Evolutionary conservation across 2,797 vertebrate species (phyloP).

Genomic region (Enteromius fasciolatus): DNA sequence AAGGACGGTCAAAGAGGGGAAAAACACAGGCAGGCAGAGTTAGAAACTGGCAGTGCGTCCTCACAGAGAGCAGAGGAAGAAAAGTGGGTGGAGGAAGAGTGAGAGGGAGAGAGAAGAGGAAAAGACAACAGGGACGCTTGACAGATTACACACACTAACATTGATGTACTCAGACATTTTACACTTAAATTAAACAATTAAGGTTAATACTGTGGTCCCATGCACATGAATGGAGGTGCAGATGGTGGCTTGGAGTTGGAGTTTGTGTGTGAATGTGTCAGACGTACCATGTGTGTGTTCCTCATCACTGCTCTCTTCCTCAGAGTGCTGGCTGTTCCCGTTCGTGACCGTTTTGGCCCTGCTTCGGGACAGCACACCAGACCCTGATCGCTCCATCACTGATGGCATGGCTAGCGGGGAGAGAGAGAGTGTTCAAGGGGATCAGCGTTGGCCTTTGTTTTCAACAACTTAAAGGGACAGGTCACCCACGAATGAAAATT

Average conservation of each 20-base stretch:
- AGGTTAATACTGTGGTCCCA: conserved; percentile 3
- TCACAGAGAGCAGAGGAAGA: conserved; percentile 30
- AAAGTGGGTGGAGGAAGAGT: conserved; percentile 22
- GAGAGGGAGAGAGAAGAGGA: conserved; percentile 7
- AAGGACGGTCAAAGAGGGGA: conserved; percentile 47
- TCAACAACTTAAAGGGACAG: conserved; percentile 12
- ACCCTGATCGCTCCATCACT: conserved; percentile 90
- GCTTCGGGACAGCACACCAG: conserved; percentile 89
- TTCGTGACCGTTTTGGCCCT: conserved; percentile 87
- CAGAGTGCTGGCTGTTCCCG: conserved; percentile 85
- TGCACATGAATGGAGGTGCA: conserved; percentile 23
- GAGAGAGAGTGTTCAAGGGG: not conserved
- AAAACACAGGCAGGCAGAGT: conserved; percentile 41
- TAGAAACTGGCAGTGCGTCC: conserved; percentile 27
- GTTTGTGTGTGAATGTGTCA: conserved; percentile 24
- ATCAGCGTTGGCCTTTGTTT: conserved; percentile 8
- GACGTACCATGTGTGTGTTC: conserved; percentile 86
- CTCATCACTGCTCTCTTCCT: conserved; percentile 93
- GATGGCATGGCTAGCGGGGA: conserved; percentile 83
- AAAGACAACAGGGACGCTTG: conserved; percentile 46
- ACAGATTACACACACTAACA: conserved; percentile 41
- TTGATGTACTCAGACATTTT: not conserved
- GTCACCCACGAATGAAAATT: not conserved
- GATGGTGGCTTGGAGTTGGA: conserved; percentile 21
- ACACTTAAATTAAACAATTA: conserved; percentile 1